A percentile compares a stretch with the other conserved stretches of the same genome.
Evolutionary conservation across 2,113 vertebrate genomes (phyloP).

Genomic region (Erythrolamprus reginae): DNA sequence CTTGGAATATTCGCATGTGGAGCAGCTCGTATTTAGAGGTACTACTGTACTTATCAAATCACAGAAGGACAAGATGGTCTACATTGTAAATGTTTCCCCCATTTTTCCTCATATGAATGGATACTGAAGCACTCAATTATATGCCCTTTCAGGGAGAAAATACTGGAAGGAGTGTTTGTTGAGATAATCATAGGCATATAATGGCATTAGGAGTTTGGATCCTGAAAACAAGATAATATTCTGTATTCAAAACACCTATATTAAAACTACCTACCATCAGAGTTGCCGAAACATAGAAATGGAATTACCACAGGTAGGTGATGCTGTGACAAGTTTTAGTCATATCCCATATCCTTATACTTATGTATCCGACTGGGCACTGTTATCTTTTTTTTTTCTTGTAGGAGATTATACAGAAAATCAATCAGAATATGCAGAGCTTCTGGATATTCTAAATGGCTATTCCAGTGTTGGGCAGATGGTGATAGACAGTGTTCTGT

Average conservation of each 20-base stretch:
- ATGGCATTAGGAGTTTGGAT: not conserved
- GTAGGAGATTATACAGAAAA: not conserved
- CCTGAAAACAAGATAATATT: not conserved
- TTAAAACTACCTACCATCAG: not conserved
- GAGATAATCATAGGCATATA: not conserved
- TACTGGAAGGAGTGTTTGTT: not conserved
- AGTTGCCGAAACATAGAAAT: not conserved
- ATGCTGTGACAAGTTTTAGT: conserved; percentile 2
- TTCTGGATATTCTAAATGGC: not conserved
- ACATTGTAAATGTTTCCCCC: not conserved
- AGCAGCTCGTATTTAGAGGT: too few relatives aligned
- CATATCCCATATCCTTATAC: not conserved
- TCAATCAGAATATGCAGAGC: conserved; percentile 1
- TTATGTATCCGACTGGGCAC: not conserved
- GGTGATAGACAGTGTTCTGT: not conserved
- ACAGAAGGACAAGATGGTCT: not conserved
- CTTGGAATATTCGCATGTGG: too few relatives aligned
- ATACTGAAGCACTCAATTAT: not conserved
- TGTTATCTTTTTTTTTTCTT: conserved; percentile 5
- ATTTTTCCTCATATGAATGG: not conserved
- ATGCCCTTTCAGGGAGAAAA: not conserved
- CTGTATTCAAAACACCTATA: not conserved
- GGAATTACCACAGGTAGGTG: not conserved
- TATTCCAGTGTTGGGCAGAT: not conserved
- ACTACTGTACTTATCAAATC: not conserved